These are phyloP conservation scores for Emesis furor DNA, from an alignment of 2,888 invertebrate genomes.

Conservation along the genomic window DNA sequence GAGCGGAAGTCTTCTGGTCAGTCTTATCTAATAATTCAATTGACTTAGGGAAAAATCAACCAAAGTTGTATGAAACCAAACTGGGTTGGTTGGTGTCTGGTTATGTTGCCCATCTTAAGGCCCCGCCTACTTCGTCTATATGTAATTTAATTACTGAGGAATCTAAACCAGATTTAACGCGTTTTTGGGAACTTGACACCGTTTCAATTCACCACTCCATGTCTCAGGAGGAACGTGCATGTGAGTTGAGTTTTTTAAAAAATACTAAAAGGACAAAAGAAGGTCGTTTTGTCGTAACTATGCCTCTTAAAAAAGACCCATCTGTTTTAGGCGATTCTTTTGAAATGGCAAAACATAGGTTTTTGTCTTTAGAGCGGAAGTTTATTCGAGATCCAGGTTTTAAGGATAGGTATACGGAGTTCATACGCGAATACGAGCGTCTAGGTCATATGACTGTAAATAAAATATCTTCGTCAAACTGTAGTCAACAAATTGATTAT, in stretches of 20 bases:
- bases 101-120: no score
- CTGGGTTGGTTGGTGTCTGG: conserved; percentile 53
- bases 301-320: conserved; percentile 50
- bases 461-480: not conserved
- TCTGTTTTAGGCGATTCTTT: conserved; percentile 57
- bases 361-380: conserved; percentile 56
- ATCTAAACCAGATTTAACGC: no score
- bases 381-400: conserved; percentile 39
- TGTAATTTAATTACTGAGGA: no score
- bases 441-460: conserved; percentile 60
- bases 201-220: not conserved
- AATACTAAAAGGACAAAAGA: conserved; percentile 46
- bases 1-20: conserved; percentile 56
- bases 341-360: conserved; percentile 45
- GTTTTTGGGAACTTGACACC: no score
- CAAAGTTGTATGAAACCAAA: conserved; percentile 49
- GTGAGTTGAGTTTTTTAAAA: conserved; percentile 1
- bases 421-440: conserved; percentile 59
- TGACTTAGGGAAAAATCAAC: conserved; percentile 38
- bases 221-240: not conserved
- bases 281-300: conserved; percentile 57
- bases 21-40: conserved; percentile 35
- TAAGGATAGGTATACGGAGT: conserved; percentile 58
- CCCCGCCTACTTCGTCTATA: not conserved
- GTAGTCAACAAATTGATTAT: conserved; percentile 8